A percentile compares a stretch with the other conserved stretches of the same genome.
These are phyloP conservation scores for Zaprionus capensis DNA, from an alignment of 1,140 invertebrate species.

Conservation along the genomic window DNA sequence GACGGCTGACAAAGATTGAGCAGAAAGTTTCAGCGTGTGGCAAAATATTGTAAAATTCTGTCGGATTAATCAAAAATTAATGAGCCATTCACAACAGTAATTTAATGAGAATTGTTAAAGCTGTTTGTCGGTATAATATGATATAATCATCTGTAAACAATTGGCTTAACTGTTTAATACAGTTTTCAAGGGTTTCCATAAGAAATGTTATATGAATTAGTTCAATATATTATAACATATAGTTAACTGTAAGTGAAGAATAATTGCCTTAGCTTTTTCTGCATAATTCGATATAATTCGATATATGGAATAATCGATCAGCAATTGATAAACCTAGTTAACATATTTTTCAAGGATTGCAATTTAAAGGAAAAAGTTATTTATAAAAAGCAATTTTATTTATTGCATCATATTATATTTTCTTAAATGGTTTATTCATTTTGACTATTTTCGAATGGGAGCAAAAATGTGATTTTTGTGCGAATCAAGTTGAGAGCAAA, in stretches of 20 bases:
- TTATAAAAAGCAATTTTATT: not conserved
- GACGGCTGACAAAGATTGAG: slow-evolving; percentile 1
- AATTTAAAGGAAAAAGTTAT: not conserved
- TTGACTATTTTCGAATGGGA: not conserved
- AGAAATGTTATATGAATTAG: too few relatives aligned
- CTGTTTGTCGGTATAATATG: not conserved
- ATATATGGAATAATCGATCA: too few relatives aligned
- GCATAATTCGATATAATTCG: too few relatives aligned
- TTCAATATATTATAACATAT: too few relatives aligned
- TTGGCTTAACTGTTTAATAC: too few relatives aligned
- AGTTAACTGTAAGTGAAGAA: too few relatives aligned
- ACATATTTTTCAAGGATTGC: not conserved
- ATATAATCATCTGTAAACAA: too few relatives aligned
- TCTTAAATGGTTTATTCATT: not conserved
- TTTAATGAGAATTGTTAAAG: not conserved
- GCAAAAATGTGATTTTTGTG: not conserved
- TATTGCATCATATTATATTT: not conserved
- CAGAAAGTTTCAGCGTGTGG: not conserved
- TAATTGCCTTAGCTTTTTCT: too few relatives aligned
- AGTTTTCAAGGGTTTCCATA: too few relatives aligned
- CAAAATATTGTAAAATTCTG: not conserved
- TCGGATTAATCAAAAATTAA: not conserved
- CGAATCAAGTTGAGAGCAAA: not conserved
- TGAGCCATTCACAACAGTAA: not conserved
- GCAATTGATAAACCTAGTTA: not conserved